phyloP scores from a whole-genome alignment of 1,140 invertebrate species.

The Drosophila setifemur region DNA sequence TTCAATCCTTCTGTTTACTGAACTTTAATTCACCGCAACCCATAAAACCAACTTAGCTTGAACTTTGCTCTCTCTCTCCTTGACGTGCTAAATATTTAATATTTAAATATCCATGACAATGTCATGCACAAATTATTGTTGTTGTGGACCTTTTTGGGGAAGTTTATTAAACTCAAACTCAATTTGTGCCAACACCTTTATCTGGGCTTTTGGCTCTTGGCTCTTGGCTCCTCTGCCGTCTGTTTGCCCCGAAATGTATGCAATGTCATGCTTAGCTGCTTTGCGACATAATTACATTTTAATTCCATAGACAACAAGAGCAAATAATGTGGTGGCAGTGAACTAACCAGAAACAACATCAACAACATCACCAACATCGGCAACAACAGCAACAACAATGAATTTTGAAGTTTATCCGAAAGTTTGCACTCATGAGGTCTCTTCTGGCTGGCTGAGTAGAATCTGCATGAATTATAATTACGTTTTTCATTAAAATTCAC shows the following conservation, averaged over 20 bases:
- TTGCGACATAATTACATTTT: conserved; percentile 75
- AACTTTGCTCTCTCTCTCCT: not conserved
- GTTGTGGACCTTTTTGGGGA: conserved; percentile 11
- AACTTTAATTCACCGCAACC: not conserved
- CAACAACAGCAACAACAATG: conserved; percentile 45
- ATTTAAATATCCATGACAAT: conserved; percentile 47
- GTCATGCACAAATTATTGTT: conserved; percentile 23
- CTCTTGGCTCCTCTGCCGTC: not conserved
- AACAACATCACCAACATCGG: conserved; percentile 6
- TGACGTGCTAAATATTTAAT: conserved; percentile 12
- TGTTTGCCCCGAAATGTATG: conserved; percentile 43
- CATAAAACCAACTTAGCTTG: not conserved
- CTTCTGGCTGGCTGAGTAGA: conserved; percentile 44
- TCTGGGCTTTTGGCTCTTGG: not conserved
- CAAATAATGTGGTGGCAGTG: conserved; percentile 41
- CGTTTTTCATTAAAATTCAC: conserved; percentile 80
- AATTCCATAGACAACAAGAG: conserved; percentile 61
- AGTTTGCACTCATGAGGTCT: conserved; percentile 61
- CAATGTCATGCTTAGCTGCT: conserved; percentile 56
- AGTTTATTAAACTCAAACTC: conserved; percentile 52
- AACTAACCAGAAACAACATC: conserved; percentile 27
- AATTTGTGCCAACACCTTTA: conserved; percentile 27
- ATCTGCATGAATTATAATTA: conserved; percentile 80
- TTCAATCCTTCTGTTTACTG: too few relatives aligned
- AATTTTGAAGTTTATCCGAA: conserved; percentile 63